phyloP scores from a whole-genome alignment of 2,888 invertebrate species.

The Acrobeloides nanus region DNA sequence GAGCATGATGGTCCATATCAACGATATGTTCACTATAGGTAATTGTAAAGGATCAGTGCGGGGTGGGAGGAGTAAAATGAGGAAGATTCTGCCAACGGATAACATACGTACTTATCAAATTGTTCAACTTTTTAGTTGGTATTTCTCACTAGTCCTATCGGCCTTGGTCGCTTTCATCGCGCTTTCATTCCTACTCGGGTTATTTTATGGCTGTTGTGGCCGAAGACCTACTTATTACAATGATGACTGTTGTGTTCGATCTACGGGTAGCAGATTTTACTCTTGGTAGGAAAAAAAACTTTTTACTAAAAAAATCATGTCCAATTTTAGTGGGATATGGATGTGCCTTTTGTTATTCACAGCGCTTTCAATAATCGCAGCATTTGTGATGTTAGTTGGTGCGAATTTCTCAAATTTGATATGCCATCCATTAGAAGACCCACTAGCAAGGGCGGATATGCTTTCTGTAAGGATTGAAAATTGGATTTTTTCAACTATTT shows the following conservation, averaged over 20 bases:
- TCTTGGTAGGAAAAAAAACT: constrained; percentile 52
- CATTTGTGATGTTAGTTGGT: constrained; percentile 35
- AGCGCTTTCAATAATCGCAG: constrained; percentile 33
- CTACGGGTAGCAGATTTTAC: constrained; percentile 56
- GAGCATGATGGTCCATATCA: constrained; percentile 31
- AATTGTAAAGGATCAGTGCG: not conserved
- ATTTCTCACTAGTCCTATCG: constrained; percentile 54
- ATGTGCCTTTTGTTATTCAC: constrained; percentile 34
- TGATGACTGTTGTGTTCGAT: constrained; percentile 56
- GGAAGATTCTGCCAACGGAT: too few species aligned
- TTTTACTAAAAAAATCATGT: not conserved
- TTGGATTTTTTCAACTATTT: too few species aligned
- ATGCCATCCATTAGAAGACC: constrained; percentile 45
- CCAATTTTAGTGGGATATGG: constrained; percentile 40
- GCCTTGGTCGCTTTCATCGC: constrained; percentile 55
- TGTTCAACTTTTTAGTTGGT: constrained; percentile 53
- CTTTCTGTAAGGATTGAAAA: constrained; percentile 27
- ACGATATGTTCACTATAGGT: constrained; percentile 36
- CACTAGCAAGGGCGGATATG: constrained; percentile 37
- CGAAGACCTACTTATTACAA: constrained; percentile 55
- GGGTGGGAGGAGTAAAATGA: too few species aligned
- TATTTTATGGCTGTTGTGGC: constrained; percentile 58
- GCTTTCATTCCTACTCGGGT: constrained; percentile 55
- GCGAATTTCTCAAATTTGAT: constrained; percentile 41
- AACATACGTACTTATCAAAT: too few species aligned